Base-by-base conservation (phyloP, 2,797 vertebrate genomes). In the Sebastolobus alascanus region DNA sequence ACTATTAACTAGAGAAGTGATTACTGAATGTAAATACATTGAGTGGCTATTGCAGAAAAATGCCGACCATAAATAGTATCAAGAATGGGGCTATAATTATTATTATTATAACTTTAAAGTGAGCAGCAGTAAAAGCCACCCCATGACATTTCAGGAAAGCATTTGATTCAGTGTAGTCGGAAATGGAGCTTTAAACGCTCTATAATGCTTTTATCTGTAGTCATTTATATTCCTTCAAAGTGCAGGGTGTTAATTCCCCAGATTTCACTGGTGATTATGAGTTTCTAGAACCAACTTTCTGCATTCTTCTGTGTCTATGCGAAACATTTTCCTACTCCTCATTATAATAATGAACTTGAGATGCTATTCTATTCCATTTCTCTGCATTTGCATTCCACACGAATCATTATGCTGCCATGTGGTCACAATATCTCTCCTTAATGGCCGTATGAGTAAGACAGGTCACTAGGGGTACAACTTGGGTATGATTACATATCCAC, bases 361-460 rank as follows among this genome's bases (percentile, higher is more conserved):
- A 82, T 82, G 55, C 37, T 71, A 13, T 71, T 67, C 25, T 27
- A 5, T 66, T 80, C 43, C 8, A 6, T 27, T 84, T 83, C 77
- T 56, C 56, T 11, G 33, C 43, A 71, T 87, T 89, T 82, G 54
- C 65, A 87, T 89, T 83, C 59, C 40, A 33, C 54, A n/a, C 54
- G 4, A 73, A 75, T 76, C 56, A 80, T 85, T 82, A 66, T 38
- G 46, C 69, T 58, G 72, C 77, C 77, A 82, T 82, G 84, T 80
- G 85, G 80, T 68, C 81, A 74, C 82, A 82, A 56, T 84, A 65
- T 80, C 70, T 78, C 71, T 73, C 61, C 71, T 84, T 92, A 93
- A 92, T 89, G 82, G 75, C 58, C n/a, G 12, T 52, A 86, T 92
- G 88, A 83, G 77, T 82, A 58, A 84, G 75, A 87, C 59, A 29